Conservation (phyloP, 2,797 vertebrate genomes). For the Linurgus olivaceus region DNA sequence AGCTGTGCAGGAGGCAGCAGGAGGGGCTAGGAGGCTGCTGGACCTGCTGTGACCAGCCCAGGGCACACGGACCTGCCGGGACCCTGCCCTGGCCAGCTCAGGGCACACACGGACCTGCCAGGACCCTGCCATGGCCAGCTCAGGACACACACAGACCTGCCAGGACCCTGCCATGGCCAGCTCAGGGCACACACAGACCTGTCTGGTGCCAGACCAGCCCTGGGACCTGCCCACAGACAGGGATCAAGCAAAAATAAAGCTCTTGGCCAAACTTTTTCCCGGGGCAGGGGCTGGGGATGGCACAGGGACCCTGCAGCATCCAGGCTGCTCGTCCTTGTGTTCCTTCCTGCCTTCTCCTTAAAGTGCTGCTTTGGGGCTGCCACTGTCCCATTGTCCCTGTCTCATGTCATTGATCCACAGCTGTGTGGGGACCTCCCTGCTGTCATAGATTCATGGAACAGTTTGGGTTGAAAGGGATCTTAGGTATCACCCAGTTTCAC, state of each 20-base stretch:
- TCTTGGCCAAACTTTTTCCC: neutral
- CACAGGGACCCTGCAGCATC: neutral
- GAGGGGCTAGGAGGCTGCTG: neutral
- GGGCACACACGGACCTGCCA: neutral
- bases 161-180: too few species aligned
- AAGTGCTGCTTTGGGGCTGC: neutral
- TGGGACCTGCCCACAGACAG: neutral
- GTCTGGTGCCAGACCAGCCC: rapidly evolving
- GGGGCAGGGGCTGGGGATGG: rapidly evolving
- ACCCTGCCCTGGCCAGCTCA: too few species aligned
- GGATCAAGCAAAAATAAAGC: neutral
- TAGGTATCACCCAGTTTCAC: neutral
- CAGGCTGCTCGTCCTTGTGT: rapidly evolving
- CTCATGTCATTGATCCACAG: neutral
- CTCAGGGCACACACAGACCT: neutral
- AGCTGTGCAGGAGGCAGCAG: neutral
- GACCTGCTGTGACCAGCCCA: neutral
- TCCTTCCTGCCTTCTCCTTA: neutral
- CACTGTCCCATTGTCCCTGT: neutral
- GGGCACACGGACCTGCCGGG: too few species aligned
- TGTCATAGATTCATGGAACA: neutral
- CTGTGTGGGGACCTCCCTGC: rapidly evolving
- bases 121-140: too few species aligned
- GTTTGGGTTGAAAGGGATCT: neutral
- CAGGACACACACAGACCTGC: too few species aligned